Base-by-base conservation (phyloP, 2,797 vertebrate species). In the Halcyon badia region DNA sequence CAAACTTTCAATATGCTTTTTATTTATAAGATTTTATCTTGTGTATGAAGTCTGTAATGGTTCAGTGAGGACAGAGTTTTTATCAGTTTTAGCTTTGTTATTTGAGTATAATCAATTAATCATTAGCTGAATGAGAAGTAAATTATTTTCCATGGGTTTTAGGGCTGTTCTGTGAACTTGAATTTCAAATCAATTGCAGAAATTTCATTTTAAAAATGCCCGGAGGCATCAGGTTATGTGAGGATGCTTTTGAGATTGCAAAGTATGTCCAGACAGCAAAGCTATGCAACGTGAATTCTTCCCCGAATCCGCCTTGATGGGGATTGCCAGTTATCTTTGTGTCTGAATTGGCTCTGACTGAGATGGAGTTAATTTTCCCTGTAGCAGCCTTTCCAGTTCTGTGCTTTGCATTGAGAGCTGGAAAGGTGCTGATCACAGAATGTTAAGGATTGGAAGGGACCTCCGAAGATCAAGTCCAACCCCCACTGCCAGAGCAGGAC, bases 181-280 rank as follows among this genome's bases (percentile, higher is more conserved):
- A 90, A 11, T 37, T 86, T 61, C 49, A 75, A 70, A 56, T 79
- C 35, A 42, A 7, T 56, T 3, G 4, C 37, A 49, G n/a, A 77
- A 86, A 20, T 49, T 78, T 24, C 8, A 64, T 79, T 77, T 85
- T 25, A 30, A 73, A 93, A 75, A 39, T 42, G 10, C 6, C 44
- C 1, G 0, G 31, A 79, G 49, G 6, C 35, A 37, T 79, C n/a
- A 52, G 14, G 26, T 52, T 60, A 52, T 75, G 51, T 0, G 0
- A 51, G 35, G 37, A 58, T 87, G 31, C 4, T 75, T 90, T 54
- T 3, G 39, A 33, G 82, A 41, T 31, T 80, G n/a, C 44, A 35
- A 8, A 72, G 17, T 58, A 15, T 39, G 12, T 78, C n/a, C 6
- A 15, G 51, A 25, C 19, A 71, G n/a, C 48, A 94, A 62, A 88